Base-by-base conservation (phyloP, 1,140 invertebrate genomes). In the Heterodera carotae region DNA sequence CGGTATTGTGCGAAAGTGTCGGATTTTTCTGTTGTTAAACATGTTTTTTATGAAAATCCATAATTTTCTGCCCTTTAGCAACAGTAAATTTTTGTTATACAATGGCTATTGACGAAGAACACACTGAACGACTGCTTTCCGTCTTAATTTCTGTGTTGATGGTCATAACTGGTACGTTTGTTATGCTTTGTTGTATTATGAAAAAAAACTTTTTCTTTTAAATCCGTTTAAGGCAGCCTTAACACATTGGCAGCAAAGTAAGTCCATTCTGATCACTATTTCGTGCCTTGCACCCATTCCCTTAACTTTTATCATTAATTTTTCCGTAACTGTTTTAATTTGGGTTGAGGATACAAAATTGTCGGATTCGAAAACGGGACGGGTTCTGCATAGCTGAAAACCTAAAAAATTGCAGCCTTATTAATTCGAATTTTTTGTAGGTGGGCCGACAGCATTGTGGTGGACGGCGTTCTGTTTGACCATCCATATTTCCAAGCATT, bases 201-300 rank as follows among this genome's bases (percentile, higher is more conserved):
- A 31, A 27, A 66, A 66, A 22, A 4, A 34, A n/a, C 1, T 22
- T 31, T 31, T 33, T 74, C 39, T 25, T 62, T 29, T n/a, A n/a
- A n/a, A n/a, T n/a, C n/a, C n/a, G n/a, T 27, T 60, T 36, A 74
- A 74, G 72, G 72, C 15, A 74, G 72, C 64, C 48, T 86, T 36
- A 86, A 87, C 67, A 87, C 85, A 22, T 80, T 87, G 67, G 84
- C 86, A 56, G 86, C 86, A 18, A 87, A 87, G 84, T 84, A 59
- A 66, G 76, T 56, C 12, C 12, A 56, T 53, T 12, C 12, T 22
- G 12, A 15, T 4, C 22, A 5, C 1, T 15, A 15, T 22, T 73
- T n/a, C n/a, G n/a, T n/a, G n/a, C n/a, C n/a, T n/a, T n/a, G n/a
- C n/a, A n/a, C n/a, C n/a, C n/a, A n/a, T n/a, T n/a, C n/a, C n/a